phyloP scores from a whole-genome alignment of 2,888 invertebrate species.

The Antheraea assamensis region DNA sequence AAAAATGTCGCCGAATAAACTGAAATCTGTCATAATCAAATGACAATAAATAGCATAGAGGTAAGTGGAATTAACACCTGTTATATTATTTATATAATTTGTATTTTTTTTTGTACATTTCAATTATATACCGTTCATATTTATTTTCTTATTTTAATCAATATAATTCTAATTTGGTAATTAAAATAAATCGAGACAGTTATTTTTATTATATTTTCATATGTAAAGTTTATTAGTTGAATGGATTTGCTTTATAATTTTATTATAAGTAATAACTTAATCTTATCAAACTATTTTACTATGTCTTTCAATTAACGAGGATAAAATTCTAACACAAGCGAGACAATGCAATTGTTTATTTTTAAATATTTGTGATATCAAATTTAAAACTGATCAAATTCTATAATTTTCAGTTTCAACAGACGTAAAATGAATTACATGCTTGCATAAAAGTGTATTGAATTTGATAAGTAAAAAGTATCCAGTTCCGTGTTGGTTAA shows the following conservation, averaged over 20 bases:
- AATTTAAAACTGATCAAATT: neutral
- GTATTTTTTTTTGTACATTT: neutral
- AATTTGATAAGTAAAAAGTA: neutral
- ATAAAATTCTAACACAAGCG: too few species aligned
- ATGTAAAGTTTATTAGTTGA: neutral
- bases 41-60: slow-evolving; percentile 81
- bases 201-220: neutral
- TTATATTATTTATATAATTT: neutral
- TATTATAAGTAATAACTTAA: too few species aligned
- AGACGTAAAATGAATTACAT: neutral
- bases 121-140: neutral
- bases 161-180: too few species aligned
- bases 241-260: neutral
- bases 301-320: too few species aligned
- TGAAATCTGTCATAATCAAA: slow-evolving; percentile 66
- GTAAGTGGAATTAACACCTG: slow-evolving; percentile 41
- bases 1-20: slow-evolving; percentile 70
- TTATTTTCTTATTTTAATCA: neutral
- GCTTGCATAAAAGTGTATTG: neutral
- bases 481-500: neutral
- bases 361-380: neutral
- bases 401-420: neutral
- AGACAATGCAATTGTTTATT: too few species aligned
- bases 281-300: too few species aligned
- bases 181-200: neutral